phyloP scores from a whole-genome alignment of 2,797 vertebrate species.

The Gymnothorax javanicus region DNA sequence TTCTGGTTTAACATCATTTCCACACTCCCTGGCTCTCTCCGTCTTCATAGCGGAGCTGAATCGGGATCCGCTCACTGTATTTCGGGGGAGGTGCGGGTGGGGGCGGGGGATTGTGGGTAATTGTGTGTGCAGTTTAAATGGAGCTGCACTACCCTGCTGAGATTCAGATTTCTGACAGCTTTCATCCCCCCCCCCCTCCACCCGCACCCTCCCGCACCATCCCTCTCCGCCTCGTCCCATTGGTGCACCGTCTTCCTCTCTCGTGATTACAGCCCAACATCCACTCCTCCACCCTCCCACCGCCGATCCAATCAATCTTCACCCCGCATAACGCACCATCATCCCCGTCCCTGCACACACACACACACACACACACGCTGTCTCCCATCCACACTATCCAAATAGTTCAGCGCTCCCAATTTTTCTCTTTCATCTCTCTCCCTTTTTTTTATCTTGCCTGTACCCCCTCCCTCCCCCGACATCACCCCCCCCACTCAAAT shows the following conservation, averaged over 20 bases:
- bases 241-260: constrained; percentile 4
- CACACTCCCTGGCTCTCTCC: constrained; percentile 14
- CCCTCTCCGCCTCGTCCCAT: constrained; percentile 50
- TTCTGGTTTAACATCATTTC: not conserved
- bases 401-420: not conserved
- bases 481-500: not conserved
- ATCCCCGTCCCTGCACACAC: not conserved
- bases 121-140: constrained; percentile 74
- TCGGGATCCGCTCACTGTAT: not conserved
- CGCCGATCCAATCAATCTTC: constrained; percentile 43
- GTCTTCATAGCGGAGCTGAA: constrained; percentile 25
- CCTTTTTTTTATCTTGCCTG: not conserved
- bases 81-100: constrained; percentile 46
- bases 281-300: constrained; percentile 47
- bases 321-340: constrained; percentile 19
- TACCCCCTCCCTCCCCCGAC: not conserved
- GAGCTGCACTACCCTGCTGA: constrained; percentile 71
- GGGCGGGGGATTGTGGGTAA: constrained; percentile 64
- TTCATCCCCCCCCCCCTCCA: constrained; percentile 65
- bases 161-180: constrained; percentile 74
- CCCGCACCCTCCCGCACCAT: constrained; percentile 62
- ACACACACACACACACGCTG: not conserved
- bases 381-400: not conserved
- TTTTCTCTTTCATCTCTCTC: not conserved
- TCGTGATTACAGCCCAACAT: constrained; percentile 66